A percentile compares a stretch with the other conserved stretches of the same genome.
Evolutionary conservation across 1,140 invertebrate species (phyloP).

Genomic region (Arctopsyche grandis): DNA sequence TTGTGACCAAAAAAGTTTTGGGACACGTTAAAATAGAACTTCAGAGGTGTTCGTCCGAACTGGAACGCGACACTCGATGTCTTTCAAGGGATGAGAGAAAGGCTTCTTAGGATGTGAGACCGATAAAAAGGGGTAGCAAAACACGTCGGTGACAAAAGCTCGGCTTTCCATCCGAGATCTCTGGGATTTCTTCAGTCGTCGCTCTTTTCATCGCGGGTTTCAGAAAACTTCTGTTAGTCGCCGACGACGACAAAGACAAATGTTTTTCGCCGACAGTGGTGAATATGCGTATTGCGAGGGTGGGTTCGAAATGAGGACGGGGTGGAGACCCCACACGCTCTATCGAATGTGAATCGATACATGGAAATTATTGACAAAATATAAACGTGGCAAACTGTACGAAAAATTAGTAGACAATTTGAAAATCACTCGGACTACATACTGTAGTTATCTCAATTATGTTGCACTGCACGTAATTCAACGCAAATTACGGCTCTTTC

Average conservation of each 20-base stretch:
- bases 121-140: neutral
- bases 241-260: constrained; percentile 6
- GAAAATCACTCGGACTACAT: too few species aligned
- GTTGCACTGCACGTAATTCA: too few species aligned
- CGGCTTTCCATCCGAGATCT: neutral
- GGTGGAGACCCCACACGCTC: neutral
- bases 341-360: neutral
- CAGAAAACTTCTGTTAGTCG: constrained; percentile 10
- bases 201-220: neutral
- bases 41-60: neutral
- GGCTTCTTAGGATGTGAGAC: too few species aligned
- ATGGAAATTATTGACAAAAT: constrained; percentile 1
- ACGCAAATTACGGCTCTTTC: too few species aligned
- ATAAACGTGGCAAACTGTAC: neutral
- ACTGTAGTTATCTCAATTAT: too few species aligned
- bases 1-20: too few species aligned
- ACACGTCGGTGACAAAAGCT: neutral
- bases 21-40: too few species aligned
- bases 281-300: neutral
- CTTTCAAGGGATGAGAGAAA: too few species aligned
- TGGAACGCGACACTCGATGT: neutral
- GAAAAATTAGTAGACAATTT: too few species aligned
- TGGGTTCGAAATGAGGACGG: too few species aligned
- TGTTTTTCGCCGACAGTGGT: neutral
- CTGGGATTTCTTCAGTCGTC: neutral